These are phyloP conservation scores for Silurus lanzhouensis DNA, from an alignment of 2,797 vertebrate species.

Conservation along the genomic window DNA sequence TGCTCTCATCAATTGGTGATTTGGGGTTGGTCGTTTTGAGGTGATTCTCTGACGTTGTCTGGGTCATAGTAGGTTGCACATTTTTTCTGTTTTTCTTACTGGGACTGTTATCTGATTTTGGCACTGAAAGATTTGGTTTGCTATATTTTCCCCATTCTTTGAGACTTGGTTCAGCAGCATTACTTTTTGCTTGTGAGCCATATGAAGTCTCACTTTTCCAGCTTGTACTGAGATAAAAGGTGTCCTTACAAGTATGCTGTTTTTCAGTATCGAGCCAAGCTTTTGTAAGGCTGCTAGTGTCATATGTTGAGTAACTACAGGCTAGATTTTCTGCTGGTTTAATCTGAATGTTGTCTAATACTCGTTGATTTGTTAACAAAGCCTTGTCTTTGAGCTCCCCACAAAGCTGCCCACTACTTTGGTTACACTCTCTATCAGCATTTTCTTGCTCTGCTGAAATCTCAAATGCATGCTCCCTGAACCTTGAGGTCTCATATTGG, in stretches of 20 bases:
- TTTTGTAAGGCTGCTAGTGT: constrained; percentile 76
- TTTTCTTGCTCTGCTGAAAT: constrained; percentile 62
- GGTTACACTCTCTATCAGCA: constrained; percentile 63
- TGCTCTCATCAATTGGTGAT: constrained; percentile 76
- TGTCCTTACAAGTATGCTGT: constrained; percentile 65
- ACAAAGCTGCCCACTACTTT: constrained; percentile 66
- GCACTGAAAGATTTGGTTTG: constrained; percentile 72
- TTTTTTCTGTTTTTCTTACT: constrained; percentile 71
- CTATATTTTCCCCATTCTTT: constrained; percentile 77
- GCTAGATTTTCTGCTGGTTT: constrained; percentile 18
- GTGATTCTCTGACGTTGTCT: constrained; percentile 33
- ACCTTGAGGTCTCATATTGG: constrained; percentile 60
- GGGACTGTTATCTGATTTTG: constrained; percentile 72
- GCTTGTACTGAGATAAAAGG: constrained; percentile 50
- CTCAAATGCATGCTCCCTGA: constrained; percentile 21
- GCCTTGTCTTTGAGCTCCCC: constrained; percentile 70
- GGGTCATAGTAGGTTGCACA: constrained; percentile 69
- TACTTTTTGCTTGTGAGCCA: constrained; percentile 72
- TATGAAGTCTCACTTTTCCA: constrained; percentile 59
- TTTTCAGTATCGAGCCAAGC: constrained; percentile 71
- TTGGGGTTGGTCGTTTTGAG: constrained; percentile 66
- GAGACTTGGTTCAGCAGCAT: constrained; percentile 73
- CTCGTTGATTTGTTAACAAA: constrained; percentile 70
- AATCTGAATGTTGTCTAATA: constrained; percentile 59
- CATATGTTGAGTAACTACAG: background rate